Evolutionary conservation across 2,113 vertebrate species (phyloP).

Genomic region (Ctenomys sociabilis): DNA sequence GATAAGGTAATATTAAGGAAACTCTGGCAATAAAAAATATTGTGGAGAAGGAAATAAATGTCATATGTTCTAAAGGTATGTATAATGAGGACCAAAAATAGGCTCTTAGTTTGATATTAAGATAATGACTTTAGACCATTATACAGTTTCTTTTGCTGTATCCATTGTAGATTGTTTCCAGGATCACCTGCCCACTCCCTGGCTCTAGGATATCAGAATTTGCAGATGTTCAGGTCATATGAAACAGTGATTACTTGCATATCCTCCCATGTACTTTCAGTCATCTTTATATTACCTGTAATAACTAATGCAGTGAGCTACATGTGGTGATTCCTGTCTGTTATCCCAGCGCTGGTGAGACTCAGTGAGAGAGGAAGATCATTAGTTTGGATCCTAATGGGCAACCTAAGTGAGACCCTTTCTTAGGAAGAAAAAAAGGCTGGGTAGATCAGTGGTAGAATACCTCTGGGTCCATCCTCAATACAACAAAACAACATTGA

Average conservation of each 20-base stretch:
- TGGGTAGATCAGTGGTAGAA: not conserved
- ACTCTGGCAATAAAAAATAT: not conserved
- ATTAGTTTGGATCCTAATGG: not conserved
- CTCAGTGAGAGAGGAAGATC: not conserved
- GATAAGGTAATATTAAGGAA: not conserved
- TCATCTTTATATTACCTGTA: not conserved
- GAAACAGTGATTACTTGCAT: not conserved
- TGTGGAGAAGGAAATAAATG: conserved; percentile 16
- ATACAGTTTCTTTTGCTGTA: not conserved
- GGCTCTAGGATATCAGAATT: not conserved
- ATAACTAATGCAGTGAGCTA: not conserved
- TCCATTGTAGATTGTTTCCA: not conserved
- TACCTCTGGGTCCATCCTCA: not conserved
- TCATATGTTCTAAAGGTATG: conserved; percentile 29
- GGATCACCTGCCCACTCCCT: not conserved
- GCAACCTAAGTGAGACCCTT: not conserved
- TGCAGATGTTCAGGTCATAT: not conserved
- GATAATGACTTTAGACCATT: conserved; percentile 44
- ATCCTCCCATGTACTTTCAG: not conserved
- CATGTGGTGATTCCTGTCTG: not conserved
- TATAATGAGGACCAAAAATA: conserved; percentile 9
- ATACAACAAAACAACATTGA: not conserved
- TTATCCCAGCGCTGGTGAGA: not conserved
- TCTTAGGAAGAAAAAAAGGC: not conserved
- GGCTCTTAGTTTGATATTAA: conserved; percentile 5